Conservation (phyloP, 2,113 vertebrate genomes). For the Euleptes europaea region DNA sequence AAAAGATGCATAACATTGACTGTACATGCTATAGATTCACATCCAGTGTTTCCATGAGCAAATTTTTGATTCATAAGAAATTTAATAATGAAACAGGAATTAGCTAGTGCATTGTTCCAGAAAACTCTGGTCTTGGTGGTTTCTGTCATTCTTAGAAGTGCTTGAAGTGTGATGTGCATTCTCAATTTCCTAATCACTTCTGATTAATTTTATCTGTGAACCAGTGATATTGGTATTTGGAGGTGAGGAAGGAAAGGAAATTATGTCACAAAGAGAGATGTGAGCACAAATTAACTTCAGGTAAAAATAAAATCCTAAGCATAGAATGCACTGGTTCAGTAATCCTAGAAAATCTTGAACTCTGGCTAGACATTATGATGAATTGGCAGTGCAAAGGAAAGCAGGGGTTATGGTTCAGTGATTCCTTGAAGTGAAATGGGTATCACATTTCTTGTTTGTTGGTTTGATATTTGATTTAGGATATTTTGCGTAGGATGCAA, state of each 20-base stretch:
- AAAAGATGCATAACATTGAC: not conserved
- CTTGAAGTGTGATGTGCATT: not conserved
- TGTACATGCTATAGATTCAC: no score
- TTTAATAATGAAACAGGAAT: not conserved
- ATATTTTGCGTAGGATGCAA: not conserved
- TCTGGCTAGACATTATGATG: not conserved
- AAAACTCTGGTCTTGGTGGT: not conserved
- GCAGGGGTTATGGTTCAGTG: not conserved
- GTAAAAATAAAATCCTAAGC: not conserved
- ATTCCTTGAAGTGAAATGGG: not conserved
- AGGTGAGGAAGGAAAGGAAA: not conserved
- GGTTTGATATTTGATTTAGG: not conserved
- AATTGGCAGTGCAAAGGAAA: not conserved
- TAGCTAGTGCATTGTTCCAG: not conserved
- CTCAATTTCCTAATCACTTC: fast-evolving
- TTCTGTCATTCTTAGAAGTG: not conserved
- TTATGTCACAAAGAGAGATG: not conserved
- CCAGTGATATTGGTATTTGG: not conserved
- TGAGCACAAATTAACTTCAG: not conserved
- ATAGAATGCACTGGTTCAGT: not conserved
- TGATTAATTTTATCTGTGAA: not conserved
- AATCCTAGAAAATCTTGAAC: not conserved
- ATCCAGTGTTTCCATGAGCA: fast-evolving
- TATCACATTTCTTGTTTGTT: not conserved
- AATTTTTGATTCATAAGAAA: not conserved